Evolutionary conservation across 1,140 invertebrate species (phyloP), one percentile per base, ranked within the genome.

Genomic region (Dendrolimus kikuchii): DNA sequence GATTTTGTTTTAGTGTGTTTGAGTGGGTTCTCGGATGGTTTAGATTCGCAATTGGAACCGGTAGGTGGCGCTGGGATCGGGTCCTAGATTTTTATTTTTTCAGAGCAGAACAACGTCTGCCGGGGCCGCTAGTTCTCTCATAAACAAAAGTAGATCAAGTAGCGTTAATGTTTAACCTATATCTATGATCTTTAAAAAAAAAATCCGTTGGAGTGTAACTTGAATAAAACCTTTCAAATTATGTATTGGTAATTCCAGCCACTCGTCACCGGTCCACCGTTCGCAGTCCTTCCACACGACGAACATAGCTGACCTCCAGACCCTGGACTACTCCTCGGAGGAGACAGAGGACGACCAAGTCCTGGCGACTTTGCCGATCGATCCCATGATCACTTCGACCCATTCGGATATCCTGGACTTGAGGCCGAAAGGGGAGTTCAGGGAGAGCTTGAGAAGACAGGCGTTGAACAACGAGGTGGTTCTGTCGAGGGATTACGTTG

Each of bases 251-350:
- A 7, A 41, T 70, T 73, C 7, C 74, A 88, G 84, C 54, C 79
- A 86, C 53, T 88, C 84, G 2, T 87, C 86, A 2, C 85, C 83
- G 6, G 83, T 87, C 5, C 85, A 88, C 57, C 75, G 85, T n/a
- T 86, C 85, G 6, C 81, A 86, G 43, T 88, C 84, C 4, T 86
- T 88, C 77, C 82, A 86, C 70, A 75, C 75, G 2, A 80, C 74
- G 38, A 81, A 79, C 66, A 79, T 81, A 40, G 76, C 74, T 2
- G 76, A 77, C 5, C 58, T 81, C 8, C 59, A 62, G 8, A 77
- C 71, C 10, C 57, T 81, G 62, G 80, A 83, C 59, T 86, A 82
- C 64, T 82, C 78, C 36, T 82, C 81, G 0, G 72, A 76, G 53
- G 78, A 76, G 51, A 76, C 72, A 0, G 77, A 80, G 38, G 79